Base-by-base conservation (phyloP, 2,113 vertebrate genomes). In the Sylvilagus bachmani region DNA sequence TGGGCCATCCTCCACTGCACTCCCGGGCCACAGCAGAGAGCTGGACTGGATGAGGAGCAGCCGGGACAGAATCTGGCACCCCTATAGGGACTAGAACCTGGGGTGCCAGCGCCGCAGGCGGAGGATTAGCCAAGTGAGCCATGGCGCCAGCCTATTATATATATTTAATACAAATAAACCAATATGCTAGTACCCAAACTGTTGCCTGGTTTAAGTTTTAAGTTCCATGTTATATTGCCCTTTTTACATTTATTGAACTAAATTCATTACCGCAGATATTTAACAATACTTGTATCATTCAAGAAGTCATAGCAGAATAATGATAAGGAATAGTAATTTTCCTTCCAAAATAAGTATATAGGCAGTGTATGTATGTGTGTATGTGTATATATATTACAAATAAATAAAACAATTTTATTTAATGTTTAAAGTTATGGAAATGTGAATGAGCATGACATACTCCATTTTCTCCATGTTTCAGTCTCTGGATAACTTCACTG, bases 181-280 rank as follows among this genome's bases (percentile, higher is more conserved):
- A 88, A 51, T 66, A 8, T 88, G 36, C n/a, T 33, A 51, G 7
- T n/a, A 27, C 4, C 4, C 24, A 36, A 13, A 71, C 17, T 64
- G 75, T 51, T 81, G 31, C 17, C 13, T 86, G 25, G 89, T 78
- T 93, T 85, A 86, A 86, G 22, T 73, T 70, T 93, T 85, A 86
- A 86, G 17, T 73, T 70, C 53, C 25, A 49, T 55, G 25, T 78
- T 74, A 4, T 21, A 16, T 89, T 71, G 29, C 33, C 29, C 83
- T 87, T 80, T 91, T 33, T 64, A 77, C 31, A 77, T 44, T 92
- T 25, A 51, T 10, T 69, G 69, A 89, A 89, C 71, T 77, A 3
- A 58, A 38, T 64, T 55, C 16, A 73, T 73, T 86, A 86, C 14
- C 61, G 5, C 13, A 75, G 7, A 78, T 29, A 79, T 53, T n/a